phyloP scores from a whole-genome alignment of 2,797 vertebrate species.

The Moxostoma hubbsi region DNA sequence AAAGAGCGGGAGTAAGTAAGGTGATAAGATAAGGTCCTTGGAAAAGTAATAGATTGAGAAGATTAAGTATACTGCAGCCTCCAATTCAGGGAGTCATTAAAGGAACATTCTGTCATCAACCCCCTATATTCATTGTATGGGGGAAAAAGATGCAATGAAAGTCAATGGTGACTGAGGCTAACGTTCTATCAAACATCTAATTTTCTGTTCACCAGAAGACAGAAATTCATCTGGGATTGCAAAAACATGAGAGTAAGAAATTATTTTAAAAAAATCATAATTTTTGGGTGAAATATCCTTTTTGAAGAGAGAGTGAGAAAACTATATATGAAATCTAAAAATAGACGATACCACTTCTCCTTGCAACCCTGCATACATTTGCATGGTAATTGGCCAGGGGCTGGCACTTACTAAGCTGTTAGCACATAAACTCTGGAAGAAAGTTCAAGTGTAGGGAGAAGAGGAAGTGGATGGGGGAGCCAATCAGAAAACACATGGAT shows the following conservation, averaged over 20 bases:
- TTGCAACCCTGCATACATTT: conserved; percentile 68
- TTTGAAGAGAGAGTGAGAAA: conserved; percentile 1
- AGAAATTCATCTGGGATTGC: too few relatives aligned
- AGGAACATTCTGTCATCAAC: too few relatives aligned
- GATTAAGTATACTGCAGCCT: conserved; percentile 23
- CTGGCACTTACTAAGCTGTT: conserved; percentile 42
- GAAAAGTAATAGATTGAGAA: conserved; percentile 2
- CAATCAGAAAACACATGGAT: conserved; percentile 64
- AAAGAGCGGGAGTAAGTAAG: conserved; percentile 7
- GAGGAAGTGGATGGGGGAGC: conserved; percentile 56
- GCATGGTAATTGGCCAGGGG: conserved; percentile 56
- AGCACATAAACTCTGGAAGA: conserved; percentile 67
- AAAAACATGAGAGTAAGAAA: too few relatives aligned
- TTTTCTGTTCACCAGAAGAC: too few relatives aligned
- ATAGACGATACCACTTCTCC: conserved; percentile 71
- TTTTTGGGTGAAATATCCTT: too few relatives aligned
- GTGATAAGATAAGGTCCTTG: not conserved
- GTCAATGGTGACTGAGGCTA: too few relatives aligned
- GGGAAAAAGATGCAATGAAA: too few relatives aligned
- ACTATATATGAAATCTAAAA: conserved; percentile 69
- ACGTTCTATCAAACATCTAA: too few relatives aligned
- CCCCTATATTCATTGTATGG: too few relatives aligned
- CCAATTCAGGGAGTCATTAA: conserved; percentile 44
- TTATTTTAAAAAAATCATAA: too few relatives aligned
- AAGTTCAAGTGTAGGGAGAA: conserved; percentile 70